phyloP scores from a whole-genome alignment of 2,113 vertebrate genomes.

The Pseudorectes ferrugineus region DNA sequence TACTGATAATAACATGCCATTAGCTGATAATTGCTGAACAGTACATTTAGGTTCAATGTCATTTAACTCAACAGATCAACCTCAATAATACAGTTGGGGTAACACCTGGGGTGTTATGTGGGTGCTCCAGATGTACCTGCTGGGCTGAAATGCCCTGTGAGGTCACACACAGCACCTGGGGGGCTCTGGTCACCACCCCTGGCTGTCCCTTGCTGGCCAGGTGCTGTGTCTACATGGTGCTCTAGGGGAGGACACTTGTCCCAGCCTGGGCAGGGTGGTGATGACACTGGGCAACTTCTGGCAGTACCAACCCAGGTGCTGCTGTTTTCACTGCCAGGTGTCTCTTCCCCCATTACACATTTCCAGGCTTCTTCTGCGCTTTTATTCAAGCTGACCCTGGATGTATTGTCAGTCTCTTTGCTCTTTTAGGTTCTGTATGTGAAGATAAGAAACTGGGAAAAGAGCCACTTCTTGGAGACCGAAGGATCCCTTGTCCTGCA shows the following conservation, averaged over 20 bases:
- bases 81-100: background rate
- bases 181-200: background rate
- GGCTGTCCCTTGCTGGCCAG: background rate
- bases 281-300: fast-evolving
- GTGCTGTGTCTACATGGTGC: background rate
- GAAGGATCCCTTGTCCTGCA: background rate
- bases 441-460: background rate
- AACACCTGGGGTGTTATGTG: too few relatives aligned
- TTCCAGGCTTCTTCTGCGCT: background rate
- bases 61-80: background rate
- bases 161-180: fast-evolving
- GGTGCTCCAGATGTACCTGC: background rate
- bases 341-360: background rate
- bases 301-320: background rate
- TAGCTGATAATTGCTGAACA: background rate
- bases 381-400: background rate
- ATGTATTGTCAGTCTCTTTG: background rate
- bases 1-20: background rate
- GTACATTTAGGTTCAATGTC: background rate
- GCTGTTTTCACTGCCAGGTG: background rate
- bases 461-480: background rate
- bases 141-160: background rate
- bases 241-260: background rate
- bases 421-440: background rate
- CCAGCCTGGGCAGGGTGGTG: background rate